A percentile compares a stretch with the other conserved stretches of the same genome.
Conservation (phyloP, 37 sponge, comb jelly and placozoan genomes). For the Mnemiopsis leidyi region DNA sequence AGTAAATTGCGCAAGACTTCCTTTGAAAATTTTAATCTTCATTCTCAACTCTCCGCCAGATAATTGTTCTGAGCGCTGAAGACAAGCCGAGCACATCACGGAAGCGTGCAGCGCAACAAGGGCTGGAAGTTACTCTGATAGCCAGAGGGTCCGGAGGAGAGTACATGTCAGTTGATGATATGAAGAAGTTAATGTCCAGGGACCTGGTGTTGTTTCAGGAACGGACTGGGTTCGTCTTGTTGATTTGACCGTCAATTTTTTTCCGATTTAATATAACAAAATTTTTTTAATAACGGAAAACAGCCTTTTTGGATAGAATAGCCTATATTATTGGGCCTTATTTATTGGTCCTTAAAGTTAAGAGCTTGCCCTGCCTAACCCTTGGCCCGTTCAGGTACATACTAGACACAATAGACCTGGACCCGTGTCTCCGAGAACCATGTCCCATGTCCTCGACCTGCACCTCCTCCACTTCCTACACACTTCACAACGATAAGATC, state of each 20-base stretch:
- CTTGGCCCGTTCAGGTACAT: background rate
- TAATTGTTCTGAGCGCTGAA: conserved; percentile 18
- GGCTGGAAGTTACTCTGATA: background rate
- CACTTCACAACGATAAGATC: background rate
- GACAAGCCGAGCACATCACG: background rate
- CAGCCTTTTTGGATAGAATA: too few relatives aligned
- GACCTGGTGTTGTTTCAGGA: background rate
- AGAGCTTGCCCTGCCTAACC: too few relatives aligned
- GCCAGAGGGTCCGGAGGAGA: background rate
- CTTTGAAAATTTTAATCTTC: too few relatives aligned
- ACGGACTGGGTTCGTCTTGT: background rate
- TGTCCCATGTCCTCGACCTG: conserved; percentile 44
- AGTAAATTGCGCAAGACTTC: too few relatives aligned
- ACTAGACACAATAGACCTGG: conserved; percentile 24
- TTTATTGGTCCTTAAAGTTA: too few relatives aligned
- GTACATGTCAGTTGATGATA: conserved; percentile 22
- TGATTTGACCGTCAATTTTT: too few relatives aligned
- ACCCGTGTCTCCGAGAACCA: conserved; percentile 46
- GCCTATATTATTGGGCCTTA: too few relatives aligned
- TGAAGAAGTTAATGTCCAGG: background rate
- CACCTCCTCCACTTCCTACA: background rate
- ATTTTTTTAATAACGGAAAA: too few relatives aligned
- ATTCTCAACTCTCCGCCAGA: too few relatives aligned
- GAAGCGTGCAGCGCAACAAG: background rate
- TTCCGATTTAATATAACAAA: too few relatives aligned